A percentile compares a stretch with the other conserved stretches of the same genome.
Evolutionary conservation across 1,140 invertebrate species (phyloP).

Genomic region (Oryctes rhinoceros): DNA sequence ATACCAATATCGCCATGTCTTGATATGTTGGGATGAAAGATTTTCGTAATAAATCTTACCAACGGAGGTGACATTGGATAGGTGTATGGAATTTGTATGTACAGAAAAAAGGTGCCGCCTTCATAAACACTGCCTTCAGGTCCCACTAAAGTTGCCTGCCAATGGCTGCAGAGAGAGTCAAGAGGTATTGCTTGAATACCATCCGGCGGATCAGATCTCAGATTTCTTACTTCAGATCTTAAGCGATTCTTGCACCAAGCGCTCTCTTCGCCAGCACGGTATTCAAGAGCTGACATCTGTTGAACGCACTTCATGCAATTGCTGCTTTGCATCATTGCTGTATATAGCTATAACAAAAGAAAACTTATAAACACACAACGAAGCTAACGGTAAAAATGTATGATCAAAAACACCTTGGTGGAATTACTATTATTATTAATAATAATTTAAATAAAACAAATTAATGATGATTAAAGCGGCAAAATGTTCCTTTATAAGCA

Average conservation of each 20-base stretch:
- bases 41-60: conserved; percentile 88
- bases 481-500: no score
- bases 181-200: conserved; percentile 89
- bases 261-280: conserved; percentile 70
- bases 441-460: no score
- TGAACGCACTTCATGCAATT: conserved; percentile 86
- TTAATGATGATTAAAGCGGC: no score
- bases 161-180: conserved; percentile 84
- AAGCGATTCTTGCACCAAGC: conserved; percentile 79
- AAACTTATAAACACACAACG: neutral
- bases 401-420: neutral
- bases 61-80: conserved; percentile 93
- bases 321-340: conserved; percentile 73
- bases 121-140: conserved; percentile 91
- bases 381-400: no score
- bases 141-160: conserved; percentile 91
- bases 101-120: conserved; percentile 93
- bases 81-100: conserved; percentile 86
- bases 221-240: conserved; percentile 76
- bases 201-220: conserved; percentile 85
- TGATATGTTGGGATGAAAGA: conserved; percentile 95
- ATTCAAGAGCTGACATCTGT: conserved; percentile 74
- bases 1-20: conserved; percentile 96
- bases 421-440: no score
- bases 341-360: conserved; percentile 62